Percentiles rank a stretch among this genome's conserved stretches.
phyloP scores from a whole-genome alignment of 1,140 invertebrate species.

The Drepana arcuata region DNA sequence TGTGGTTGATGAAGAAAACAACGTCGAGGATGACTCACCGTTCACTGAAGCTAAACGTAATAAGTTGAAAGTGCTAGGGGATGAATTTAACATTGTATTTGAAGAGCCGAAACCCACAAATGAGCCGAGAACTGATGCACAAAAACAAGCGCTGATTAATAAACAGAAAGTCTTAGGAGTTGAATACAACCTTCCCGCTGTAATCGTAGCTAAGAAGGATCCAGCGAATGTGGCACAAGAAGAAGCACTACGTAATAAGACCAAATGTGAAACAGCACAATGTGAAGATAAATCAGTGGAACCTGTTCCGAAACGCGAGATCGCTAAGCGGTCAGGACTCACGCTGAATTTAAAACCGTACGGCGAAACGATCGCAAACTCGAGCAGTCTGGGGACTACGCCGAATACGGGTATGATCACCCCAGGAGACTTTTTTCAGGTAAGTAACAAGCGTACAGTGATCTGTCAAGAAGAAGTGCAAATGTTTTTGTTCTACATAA shows the following conservation, averaged over 20 bases:
- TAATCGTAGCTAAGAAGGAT: constrained; percentile 20
- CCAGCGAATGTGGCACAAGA: constrained; percentile 45
- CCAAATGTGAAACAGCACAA: constrained; percentile 37
- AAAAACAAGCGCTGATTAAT: constrained; percentile 49
- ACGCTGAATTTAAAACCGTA: constrained; percentile 61
- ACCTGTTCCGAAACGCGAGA: constrained; percentile 18
- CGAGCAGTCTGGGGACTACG: constrained; percentile 16
- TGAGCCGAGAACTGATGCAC: constrained; percentile 45
- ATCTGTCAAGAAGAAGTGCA: no score
- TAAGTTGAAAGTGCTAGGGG: constrained; percentile 43
- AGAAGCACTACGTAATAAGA: constrained; percentile 37
- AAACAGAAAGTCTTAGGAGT: constrained; percentile 52
- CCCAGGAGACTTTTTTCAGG: constrained; percentile 53
- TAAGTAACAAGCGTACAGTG: no score
- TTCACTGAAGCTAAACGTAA: constrained; percentile 43
- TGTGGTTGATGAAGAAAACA: constrained; percentile 46
- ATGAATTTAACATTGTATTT: constrained; percentile 27
- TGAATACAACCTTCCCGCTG: constrained; percentile 43
- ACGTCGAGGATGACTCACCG: constrained; percentile 25
- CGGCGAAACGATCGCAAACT: constrained; percentile 17
- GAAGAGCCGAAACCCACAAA: constrained; percentile 11
- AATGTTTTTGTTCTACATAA: no score
- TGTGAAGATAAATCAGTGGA: constrained; percentile 16
- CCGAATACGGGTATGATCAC: constrained; percentile 41
- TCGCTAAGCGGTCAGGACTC: constrained; percentile 34